Evolutionary conservation across 1,140 invertebrate species (phyloP), one percentile per base, ranked within the genome.

Genomic region (Acromyrmex charruanus): DNA sequence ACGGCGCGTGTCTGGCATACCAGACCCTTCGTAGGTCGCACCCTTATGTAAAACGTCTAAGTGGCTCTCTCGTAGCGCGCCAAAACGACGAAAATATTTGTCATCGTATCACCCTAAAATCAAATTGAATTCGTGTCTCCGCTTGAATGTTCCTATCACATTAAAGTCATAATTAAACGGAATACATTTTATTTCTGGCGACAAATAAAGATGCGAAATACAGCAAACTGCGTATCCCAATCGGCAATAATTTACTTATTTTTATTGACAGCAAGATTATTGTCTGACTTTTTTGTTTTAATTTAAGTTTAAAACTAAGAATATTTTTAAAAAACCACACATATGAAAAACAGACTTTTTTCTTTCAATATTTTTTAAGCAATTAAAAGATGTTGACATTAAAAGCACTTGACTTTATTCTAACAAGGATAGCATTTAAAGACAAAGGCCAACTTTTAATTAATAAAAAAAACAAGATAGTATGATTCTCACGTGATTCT

Each of bases 1-100:
- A 94, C 93, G 84, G 87, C 92, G 93, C 94, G 93, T 94, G 94
- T 93, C 92, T 94, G 88, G 91, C 93, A 95, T 95, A 94, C 94
- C 94, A 92, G 93, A 94, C 92, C 92, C 93, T 94, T 93, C 84
- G 90, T 90, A 80, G 90, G 90, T 93, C 90, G 91, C 93, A 94
- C 94, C 94, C 94, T 94, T 93, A 94, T 94, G 93, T 94, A 94
- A 94, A 94, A 93, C 88, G 90, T 87, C 91, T 86, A 91, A 93
- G 91, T 93, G 87, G 91, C 89, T 94, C 87, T 82, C 93, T 89
- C 88, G 89, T 90, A 88, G 44, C 53, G 88, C 86, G 75, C 79
- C 88, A 87, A 68, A 68, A 86, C 91, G 92, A 92, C 87, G 92
- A 90, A 94, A 93, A 94, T 94, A 92, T 94, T 92, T 93, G 92